Base-by-base conservation (phyloP, 35 echinoderm and acorn worm genomes). In the Ophiothrix spiculata region DNA sequence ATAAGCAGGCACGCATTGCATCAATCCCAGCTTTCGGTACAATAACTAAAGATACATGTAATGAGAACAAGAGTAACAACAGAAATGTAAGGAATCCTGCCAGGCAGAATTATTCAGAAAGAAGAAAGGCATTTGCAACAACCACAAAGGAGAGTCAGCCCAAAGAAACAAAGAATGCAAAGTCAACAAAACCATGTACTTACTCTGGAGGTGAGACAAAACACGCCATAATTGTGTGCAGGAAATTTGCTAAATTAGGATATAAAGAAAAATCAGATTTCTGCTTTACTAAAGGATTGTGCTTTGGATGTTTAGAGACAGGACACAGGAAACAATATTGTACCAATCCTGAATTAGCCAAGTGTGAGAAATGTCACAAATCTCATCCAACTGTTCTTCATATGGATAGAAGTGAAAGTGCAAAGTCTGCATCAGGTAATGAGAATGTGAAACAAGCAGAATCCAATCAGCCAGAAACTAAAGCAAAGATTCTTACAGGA, bases 401-500 rank as follows among this genome's bases (percentile, higher is more conserved):
- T 49, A 19, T 10, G 6, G 42, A 49, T 49, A 19, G 19, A 6
- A 49, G 42, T 10, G 19, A 49, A 49, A 6, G 19, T 6, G 42
- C 42, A 49, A 49, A 49, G n/a, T n/a, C n/a, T n/a, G n/a, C n/a
- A n/a, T n/a, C n/a, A n/a, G n/a, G 19, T n/a, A n/a, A n/a, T n/a
- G n/a, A n/a, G n/a, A n/a, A n/a, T n/a, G n/a, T n/a, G n/a, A n/a
- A n/a, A n/a, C n/a, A n/a, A n/a, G n/a, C n/a, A n/a, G n/a, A 19
- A 77, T 77, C 21, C 21, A 19, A 77, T 19, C 21, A 80, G 78
- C 78, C 16, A 80, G 38, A 16, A 80, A 36, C 16, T 80, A 80
- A 80, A 80, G 78, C 38, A 36, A 80, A 80, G 78, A 80, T 80
- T 36, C 78, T 36, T 36, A 80, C 78, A 80, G 36, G 17, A 15